These are phyloP conservation scores for Eleginops maclovinus DNA, from an alignment of 2,113 vertebrate genomes.

Conservation along the genomic window DNA sequence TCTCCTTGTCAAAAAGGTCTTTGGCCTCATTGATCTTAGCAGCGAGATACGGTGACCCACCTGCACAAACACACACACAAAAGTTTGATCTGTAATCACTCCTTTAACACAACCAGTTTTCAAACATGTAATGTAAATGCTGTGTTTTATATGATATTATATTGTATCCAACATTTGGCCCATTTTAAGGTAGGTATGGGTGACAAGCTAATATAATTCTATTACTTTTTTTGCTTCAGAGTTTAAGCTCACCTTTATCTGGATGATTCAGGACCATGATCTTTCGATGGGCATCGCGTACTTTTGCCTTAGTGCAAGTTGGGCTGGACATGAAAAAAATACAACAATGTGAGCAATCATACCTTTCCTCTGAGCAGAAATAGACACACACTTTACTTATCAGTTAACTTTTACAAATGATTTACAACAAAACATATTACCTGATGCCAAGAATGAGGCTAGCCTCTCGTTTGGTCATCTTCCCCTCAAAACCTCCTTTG, in stretches of 20 bases:
- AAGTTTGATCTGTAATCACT: neutral
- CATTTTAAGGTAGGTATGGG: neutral
- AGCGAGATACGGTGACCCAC: slow-evolving; percentile 73
- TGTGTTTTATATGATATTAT: neutral
- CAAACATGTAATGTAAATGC: neutral
- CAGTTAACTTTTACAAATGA: slow-evolving; percentile 19
- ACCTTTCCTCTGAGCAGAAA: neutral
- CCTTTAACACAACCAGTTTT: neutral
- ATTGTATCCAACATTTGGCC: neutral
- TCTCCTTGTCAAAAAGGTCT: slow-evolving; percentile 77
- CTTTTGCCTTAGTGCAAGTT: slow-evolving; percentile 87
- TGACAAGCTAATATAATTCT: no score
- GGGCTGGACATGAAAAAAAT: slow-evolving; percentile 82
- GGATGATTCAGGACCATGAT: slow-evolving; percentile 97
- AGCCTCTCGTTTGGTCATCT: slow-evolving; percentile 95
- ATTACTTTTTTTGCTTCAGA: neutral
- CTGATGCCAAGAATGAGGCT: slow-evolving; percentile 94
- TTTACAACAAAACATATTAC: slow-evolving; percentile 71
- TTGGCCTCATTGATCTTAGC: slow-evolving; percentile 79
- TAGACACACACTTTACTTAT: neutral
- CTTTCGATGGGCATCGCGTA: slow-evolving; percentile 90
- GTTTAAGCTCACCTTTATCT: slow-evolving; percentile 89
- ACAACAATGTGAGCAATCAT: neutral
- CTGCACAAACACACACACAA: slow-evolving; percentile 35
- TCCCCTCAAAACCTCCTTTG: slow-evolving; percentile 96